phyloP scores from a whole-genome alignment of 2,113 vertebrate species.

The Gambusia affinis region DNA sequence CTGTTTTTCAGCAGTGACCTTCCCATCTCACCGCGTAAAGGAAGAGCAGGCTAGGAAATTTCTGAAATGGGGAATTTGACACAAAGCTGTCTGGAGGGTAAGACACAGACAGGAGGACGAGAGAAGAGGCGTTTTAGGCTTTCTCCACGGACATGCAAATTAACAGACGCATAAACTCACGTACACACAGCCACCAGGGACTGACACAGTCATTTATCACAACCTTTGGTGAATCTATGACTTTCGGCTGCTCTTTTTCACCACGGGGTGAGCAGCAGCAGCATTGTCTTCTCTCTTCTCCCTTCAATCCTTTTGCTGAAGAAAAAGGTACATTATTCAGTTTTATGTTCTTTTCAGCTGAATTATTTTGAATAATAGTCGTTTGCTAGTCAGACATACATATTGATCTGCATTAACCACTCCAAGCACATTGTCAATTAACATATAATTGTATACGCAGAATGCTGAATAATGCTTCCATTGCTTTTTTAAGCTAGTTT shows the following conservation, averaged over 20 bases:
- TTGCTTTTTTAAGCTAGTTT: background rate
- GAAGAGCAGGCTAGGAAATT: conserved; percentile 41
- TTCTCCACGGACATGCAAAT: conserved; percentile 56
- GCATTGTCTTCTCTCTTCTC: conserved; percentile 27
- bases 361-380: background rate
- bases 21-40: conserved; percentile 42
- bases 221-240: conserved; percentile 54
- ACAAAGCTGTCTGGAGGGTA: conserved; percentile 67
- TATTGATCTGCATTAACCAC: background rate
- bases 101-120: conserved; percentile 34
- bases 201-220: conserved; percentile 67
- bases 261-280: conserved; percentile 50
- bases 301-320: background rate
- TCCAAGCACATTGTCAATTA: conserved; percentile 5
- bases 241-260: conserved; percentile 57
- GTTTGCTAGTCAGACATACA: background rate
- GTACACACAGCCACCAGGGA: conserved; percentile 31
- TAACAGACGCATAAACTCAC: conserved; percentile 13
- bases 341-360: background rate
- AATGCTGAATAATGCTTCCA: background rate
- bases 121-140: conserved; percentile 31
- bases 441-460: background rate
- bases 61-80: conserved; percentile 51
- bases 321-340: background rate
- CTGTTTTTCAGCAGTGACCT: conserved; percentile 56